Base-by-base conservation (phyloP, 2,797 vertebrate species). In the Agapornis canus region DNA sequence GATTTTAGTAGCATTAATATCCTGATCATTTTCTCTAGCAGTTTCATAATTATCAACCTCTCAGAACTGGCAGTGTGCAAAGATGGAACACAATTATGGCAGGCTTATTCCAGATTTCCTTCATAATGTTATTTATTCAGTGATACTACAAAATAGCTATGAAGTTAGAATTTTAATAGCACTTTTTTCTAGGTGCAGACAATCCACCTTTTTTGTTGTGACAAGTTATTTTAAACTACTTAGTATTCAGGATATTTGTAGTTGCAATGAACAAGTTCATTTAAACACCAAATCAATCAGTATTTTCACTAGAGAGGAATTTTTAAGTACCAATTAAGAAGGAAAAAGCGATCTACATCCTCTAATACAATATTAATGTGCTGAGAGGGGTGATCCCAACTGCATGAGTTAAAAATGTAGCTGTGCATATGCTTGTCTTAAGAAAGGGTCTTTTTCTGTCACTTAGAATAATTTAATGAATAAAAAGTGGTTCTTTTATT, bases 241-340 rank as follows among this genome's bases (percentile, higher is more conserved):
- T 98, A 98, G 85, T 98, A 98, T 98, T 98, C 98, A 96, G 97
- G 96, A 97, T 98, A 98, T 99, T 98, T 98, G 98, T 98, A 98
- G 98, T 98, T 98, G 98, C 98, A 98, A 98, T 93, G 97, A 98
- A 97, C 97, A 97, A 97, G 97, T 98, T 98, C 98, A 98, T 98
- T 98, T 98, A 97, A 99, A 98, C 98, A 98, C 98, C 97, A 98
- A 98, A 99, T 99, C 98, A 98, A 99, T 99, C 98, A 98, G 98
- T 71, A 96, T 98, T 98, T 98, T 98, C 98, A 98, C 98, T 98
- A 98, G 98, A 98, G 98, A 98, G 98, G 98, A 98, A 97, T 85
- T 98, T 98, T 98, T 96, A 99, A 99, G 98, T 98, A 98, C 98
- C 98, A 98, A 98, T 99, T 98, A 99, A 98, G 98, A 98, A 98